Evolutionary conservation across 2,113 vertebrate genomes (phyloP).

Genomic region (Pithys albifrons): DNA sequence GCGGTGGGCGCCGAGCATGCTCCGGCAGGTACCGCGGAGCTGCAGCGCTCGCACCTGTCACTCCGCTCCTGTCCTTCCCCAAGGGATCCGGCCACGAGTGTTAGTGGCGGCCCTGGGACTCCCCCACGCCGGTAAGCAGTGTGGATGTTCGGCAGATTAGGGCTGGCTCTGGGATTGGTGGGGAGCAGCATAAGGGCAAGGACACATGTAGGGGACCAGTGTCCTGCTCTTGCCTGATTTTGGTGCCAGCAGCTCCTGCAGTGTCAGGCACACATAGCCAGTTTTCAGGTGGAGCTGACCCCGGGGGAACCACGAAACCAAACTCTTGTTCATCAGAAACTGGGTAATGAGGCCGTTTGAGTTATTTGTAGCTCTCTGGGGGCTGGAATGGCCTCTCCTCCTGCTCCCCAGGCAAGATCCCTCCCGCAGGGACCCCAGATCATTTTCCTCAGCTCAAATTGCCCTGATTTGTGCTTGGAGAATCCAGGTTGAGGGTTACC

Average conservation of each 20-base stretch:
- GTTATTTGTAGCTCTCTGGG: constrained; percentile 57
- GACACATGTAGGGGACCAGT: background rate
- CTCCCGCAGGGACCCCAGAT: constrained; percentile 14
- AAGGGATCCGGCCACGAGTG: background rate
- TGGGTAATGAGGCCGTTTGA: constrained; percentile 50
- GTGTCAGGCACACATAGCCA: background rate
- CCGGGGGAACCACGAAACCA: background rate
- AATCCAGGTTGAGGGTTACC: constrained; percentile 16
- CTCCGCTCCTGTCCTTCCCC: background rate
- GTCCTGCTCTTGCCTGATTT: background rate
- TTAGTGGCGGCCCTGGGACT: background rate
- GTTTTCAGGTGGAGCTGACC: background rate
- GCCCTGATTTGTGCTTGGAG: background rate
- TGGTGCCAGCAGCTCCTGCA: background rate
- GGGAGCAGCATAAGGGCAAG: background rate
- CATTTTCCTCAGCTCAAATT: background rate
- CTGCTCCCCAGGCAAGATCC: background rate
- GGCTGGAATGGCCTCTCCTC: constrained; percentile 14
- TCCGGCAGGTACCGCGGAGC: background rate
- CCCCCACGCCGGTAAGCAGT: background rate
- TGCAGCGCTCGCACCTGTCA: background rate
- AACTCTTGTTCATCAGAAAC: background rate
- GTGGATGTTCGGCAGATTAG: background rate
- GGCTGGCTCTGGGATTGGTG: background rate
- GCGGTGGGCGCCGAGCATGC: background rate